Percentiles rank a stretch among this genome's conserved stretches.
Evolutionary conservation across 2,888 invertebrate species (phyloP).

Genomic region (Lacanobia wlatinum): DNA sequence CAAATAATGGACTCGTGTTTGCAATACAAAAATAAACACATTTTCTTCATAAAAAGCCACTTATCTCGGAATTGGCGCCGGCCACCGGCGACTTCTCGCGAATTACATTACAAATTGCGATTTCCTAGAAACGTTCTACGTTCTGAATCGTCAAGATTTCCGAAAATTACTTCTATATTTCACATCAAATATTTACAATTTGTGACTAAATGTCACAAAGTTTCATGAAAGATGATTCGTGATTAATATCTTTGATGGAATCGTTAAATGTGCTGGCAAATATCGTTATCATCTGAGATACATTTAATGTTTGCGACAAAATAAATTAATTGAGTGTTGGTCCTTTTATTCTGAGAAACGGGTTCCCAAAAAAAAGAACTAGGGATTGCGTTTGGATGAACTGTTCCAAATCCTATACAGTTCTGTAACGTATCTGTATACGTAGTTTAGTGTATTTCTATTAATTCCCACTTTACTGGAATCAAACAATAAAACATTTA

Average conservation of each 20-base stretch:
- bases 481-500: too few species aligned
- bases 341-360: background rate
- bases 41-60: slow-evolving; percentile 29
- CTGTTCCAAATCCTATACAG: background rate
- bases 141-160: slow-evolving; percentile 14
- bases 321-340: background rate
- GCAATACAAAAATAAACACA: slow-evolving; percentile 43
- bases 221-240: slow-evolving; percentile 8
- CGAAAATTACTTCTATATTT: slow-evolving; percentile 18
- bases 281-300: background rate
- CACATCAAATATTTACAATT: slow-evolving; percentile 31
- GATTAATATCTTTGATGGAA: slow-evolving; percentile 8
- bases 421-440: fast-evolving
- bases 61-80: slow-evolving; percentile 32
- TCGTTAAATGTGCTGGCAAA: background rate
- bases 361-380: too few species aligned
- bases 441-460: background rate
- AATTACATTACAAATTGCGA: slow-evolving; percentile 47
- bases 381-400: background rate
- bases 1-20: slow-evolving; percentile 44
- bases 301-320: background rate
- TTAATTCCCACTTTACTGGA: background rate
- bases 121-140: slow-evolving; percentile 20
- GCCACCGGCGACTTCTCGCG: slow-evolving; percentile 10
- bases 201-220: too few species aligned